Conservation (phyloP, 1,140 invertebrate genomes). For the Metopolophium dirhodum region DNA sequence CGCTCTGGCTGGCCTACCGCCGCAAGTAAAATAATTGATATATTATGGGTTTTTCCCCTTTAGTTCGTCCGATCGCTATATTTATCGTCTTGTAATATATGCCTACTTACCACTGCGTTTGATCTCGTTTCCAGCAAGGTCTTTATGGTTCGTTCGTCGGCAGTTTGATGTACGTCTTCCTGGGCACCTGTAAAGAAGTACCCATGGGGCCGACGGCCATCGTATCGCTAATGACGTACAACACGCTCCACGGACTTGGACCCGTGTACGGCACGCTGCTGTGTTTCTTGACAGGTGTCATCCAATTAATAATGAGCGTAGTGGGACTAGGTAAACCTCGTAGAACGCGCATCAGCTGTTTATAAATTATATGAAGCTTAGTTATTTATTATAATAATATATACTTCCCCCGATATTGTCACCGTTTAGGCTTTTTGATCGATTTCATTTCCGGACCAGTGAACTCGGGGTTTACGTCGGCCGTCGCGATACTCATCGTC, state of each 20-base stretch:
- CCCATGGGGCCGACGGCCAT: conserved; percentile 88
- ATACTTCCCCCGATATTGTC: background rate
- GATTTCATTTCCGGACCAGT: conserved; percentile 94
- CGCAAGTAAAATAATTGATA: conserved; percentile 66
- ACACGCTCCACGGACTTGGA: conserved; percentile 70
- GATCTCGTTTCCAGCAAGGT: conserved; percentile 73
- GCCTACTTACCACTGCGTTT: background rate
- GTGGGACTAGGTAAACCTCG: conserved; percentile 77
- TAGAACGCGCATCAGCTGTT: background rate
- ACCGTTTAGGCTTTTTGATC: conserved; percentile 79
- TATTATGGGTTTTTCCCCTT: background rate
- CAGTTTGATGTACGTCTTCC: conserved; percentile 86
- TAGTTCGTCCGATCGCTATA: background rate
- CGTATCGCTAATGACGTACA: conserved; percentile 79
- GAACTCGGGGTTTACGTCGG: conserved; percentile 92
- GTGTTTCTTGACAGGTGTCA: conserved; percentile 78
- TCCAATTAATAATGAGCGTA: conserved; percentile 85
- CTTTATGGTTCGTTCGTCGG: conserved; percentile 91
- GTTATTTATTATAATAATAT: too few relatives aligned
- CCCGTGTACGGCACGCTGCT: conserved; percentile 80
- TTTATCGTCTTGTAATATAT: background rate
- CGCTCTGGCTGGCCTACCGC: conserved; percentile 79
- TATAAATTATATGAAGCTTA: background rate
- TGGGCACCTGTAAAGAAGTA: conserved; percentile 90
- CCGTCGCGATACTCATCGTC: conserved; percentile 90